phyloP scores from a whole-genome alignment of 2,888 invertebrate species.

The Drosophila acutilabella region DNA sequence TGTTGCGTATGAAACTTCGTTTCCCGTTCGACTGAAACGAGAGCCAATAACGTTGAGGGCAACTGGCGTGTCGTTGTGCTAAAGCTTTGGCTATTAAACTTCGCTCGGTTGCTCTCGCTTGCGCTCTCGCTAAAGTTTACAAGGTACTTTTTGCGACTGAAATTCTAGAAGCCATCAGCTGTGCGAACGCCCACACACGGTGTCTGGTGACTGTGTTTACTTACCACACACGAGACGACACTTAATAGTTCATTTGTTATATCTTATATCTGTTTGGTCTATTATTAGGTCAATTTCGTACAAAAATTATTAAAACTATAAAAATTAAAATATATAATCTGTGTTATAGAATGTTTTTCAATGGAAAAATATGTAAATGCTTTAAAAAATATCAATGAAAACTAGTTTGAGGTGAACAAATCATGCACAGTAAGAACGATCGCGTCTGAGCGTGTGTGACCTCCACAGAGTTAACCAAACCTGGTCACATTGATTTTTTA shows the following conservation, averaged over 20 bases:
- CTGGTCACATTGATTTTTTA: conserved; percentile 18
- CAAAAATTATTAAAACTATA: too few species aligned
- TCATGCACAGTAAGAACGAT: background rate
- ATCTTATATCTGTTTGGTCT: too few species aligned
- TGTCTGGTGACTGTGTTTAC: background rate
- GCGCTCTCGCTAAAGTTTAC: conserved; percentile 30
- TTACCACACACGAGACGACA: conserved; percentile 34
- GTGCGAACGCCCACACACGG: conserved; percentile 29
- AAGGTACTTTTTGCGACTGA: conserved; percentile 25
- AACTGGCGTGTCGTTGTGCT: conserved; percentile 13
- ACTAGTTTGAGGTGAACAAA: background rate
- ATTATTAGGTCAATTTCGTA: too few species aligned
- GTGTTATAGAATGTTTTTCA: too few species aligned
- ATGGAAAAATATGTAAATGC: too few species aligned
- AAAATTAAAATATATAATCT: too few species aligned
- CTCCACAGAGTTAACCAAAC: background rate
- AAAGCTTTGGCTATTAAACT: conserved; percentile 32
- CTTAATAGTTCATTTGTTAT: background rate
- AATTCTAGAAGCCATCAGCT: conserved; percentile 42
- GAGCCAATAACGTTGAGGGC: conserved; percentile 12
- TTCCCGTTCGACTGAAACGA: conserved; percentile 53
- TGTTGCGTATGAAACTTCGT: conserved; percentile 66
- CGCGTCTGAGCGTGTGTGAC: background rate
- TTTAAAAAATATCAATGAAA: too few species aligned
- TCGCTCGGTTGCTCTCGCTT: conserved; percentile 12